Evolutionary conservation across 2,888 invertebrate genomes (phyloP).

Genomic region (Andrena praecox): DNA sequence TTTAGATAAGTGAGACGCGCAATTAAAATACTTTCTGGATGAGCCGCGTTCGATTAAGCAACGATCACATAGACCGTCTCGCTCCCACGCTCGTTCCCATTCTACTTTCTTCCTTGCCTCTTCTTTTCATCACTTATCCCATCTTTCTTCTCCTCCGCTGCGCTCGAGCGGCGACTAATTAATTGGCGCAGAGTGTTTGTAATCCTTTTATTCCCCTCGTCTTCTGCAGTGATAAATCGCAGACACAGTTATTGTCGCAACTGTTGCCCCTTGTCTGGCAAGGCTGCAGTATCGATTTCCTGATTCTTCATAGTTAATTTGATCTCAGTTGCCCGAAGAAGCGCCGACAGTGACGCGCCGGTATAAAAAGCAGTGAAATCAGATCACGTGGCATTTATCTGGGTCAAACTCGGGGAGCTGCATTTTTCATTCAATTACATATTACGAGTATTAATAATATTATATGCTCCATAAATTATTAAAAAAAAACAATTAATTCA

Average conservation of each 20-base stretch:
- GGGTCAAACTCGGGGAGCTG: background rate
- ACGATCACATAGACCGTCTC: slow-evolving; percentile 38
- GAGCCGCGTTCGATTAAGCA: slow-evolving; percentile 75
- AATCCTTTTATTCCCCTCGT: background rate
- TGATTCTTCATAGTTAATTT: background rate
- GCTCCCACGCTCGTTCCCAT: slow-evolving; percentile 30
- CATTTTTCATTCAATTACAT: background rate
- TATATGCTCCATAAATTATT: background rate
- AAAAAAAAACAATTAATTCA: background rate
- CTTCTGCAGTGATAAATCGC: slow-evolving; percentile 46
- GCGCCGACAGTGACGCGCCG: background rate
- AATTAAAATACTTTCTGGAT: slow-evolving; percentile 82
- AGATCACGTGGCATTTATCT: background rate
- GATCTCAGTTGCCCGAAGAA: background rate
- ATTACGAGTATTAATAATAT: background rate
- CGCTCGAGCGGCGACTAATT: slow-evolving; percentile 29
- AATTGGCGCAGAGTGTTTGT: slow-evolving; percentile 23
- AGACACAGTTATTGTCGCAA: slow-evolving; percentile 12
- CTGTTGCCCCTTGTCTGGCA: slow-evolving; percentile 37
- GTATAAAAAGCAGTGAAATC: background rate
- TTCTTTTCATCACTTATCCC: slow-evolving; percentile 3
- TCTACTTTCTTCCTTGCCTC: slow-evolving; percentile 19
- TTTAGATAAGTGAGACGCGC: slow-evolving; percentile 80
- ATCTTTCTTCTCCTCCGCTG: background rate
- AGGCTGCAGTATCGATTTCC: slow-evolving; percentile 25